These are phyloP conservation scores for Drosophila affinis DNA, from an alignment of 2,888 invertebrate genomes.

Conservation along the genomic window DNA sequence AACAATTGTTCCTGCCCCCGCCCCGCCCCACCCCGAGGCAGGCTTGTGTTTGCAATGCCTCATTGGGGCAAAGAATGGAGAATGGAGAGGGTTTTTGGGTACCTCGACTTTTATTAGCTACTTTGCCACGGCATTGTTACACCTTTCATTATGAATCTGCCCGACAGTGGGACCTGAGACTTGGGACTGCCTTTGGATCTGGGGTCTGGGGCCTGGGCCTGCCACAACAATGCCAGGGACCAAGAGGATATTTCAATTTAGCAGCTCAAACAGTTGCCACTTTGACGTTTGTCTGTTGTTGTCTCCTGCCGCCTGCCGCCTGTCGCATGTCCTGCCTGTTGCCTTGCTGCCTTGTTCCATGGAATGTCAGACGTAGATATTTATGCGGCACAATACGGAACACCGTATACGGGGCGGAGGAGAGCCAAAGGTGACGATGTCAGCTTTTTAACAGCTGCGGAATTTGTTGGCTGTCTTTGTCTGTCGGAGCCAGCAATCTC, in stretches of 20 bases:
- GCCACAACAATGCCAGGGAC: constrained; percentile 71
- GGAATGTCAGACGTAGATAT: constrained; percentile 75
- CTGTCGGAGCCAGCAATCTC: constrained; percentile 63
- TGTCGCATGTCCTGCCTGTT: constrained; percentile 50
- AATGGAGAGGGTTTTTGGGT: constrained; percentile 35
- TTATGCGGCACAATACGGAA: constrained; percentile 67
- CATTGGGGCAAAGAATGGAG: constrained; percentile 15
- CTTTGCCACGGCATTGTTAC: constrained; percentile 74
- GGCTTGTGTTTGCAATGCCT: constrained; percentile 44
- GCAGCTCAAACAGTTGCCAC: constrained; percentile 76
- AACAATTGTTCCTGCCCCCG: constrained; percentile 31
- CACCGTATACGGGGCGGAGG: constrained; percentile 51
- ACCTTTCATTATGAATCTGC: constrained; percentile 65
- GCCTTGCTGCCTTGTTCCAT: constrained; percentile 5
- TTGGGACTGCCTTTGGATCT: background rate
- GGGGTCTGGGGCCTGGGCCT: constrained; percentile 24
- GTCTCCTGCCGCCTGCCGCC: constrained; percentile 30
- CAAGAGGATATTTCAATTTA: constrained; percentile 77
- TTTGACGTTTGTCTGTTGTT: constrained; percentile 66
- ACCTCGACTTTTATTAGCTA: constrained; percentile 72
- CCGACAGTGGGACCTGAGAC: background rate
- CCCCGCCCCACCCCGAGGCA: constrained; percentile 18
- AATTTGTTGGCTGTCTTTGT: constrained; percentile 71
- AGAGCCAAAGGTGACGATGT: constrained; percentile 71
- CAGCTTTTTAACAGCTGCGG: constrained; percentile 76